phyloP scores from a whole-genome alignment of 1,140 invertebrate genomes.

The Pogonomyrmex barbatus region DNA sequence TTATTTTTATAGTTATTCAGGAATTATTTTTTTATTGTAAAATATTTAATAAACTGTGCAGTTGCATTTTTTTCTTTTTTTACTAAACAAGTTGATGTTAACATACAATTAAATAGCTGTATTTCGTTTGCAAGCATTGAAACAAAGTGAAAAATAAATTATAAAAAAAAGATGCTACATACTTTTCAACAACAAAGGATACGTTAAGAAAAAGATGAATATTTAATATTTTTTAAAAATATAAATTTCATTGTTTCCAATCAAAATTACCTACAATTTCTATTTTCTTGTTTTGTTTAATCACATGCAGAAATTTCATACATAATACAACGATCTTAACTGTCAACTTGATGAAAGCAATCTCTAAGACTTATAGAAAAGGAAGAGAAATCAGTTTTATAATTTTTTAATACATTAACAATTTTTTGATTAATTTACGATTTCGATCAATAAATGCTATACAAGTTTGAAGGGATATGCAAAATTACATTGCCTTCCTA shows the following conservation, averaged over 20 bases:
- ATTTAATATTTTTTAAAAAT: slow-evolving; percentile 83
- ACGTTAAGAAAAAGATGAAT: slow-evolving; percentile 75
- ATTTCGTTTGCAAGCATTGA: background rate
- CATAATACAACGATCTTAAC: background rate
- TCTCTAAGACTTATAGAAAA: background rate
- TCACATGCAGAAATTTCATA: slow-evolving; percentile 67
- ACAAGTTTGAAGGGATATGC: slow-evolving; percentile 68
- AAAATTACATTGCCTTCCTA: slow-evolving; percentile 55
- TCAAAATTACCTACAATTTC: slow-evolving; percentile 74
- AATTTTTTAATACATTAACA: slow-evolving; percentile 41
- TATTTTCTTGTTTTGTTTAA: slow-evolving; percentile 74
- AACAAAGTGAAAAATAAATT: background rate
- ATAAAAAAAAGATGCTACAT: background rate
- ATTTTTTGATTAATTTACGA: background rate
- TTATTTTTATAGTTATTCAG: background rate
- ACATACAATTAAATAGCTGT: background rate
- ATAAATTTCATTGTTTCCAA: slow-evolving; percentile 82
- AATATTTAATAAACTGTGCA: background rate
- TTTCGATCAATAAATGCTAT: slow-evolving; percentile 7
- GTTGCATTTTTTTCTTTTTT: background rate
- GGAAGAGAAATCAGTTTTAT: slow-evolving; percentile 2
- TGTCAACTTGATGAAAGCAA: background rate
- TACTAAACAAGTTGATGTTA: background rate
- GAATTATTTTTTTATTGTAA: background rate
- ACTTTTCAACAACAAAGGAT: slow-evolving; percentile 42